Percentiles rank a stretch among this genome's conserved stretches.
phyloP scores from a whole-genome alignment of 2,888 invertebrate genomes.

The Leucania comma region DNA sequence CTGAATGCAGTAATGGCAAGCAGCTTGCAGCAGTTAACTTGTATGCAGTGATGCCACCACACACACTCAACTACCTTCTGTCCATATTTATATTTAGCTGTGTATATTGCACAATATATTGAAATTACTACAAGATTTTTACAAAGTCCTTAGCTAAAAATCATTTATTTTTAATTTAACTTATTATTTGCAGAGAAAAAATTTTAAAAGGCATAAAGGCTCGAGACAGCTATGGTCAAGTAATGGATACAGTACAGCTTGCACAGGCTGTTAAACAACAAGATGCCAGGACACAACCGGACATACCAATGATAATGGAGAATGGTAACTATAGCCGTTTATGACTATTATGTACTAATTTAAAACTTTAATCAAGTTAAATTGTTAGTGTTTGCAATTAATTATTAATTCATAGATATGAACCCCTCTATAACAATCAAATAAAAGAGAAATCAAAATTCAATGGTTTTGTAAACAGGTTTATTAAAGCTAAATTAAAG shows the following conservation, averaged over 20 bases:
- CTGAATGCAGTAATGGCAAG: too few relatives aligned
- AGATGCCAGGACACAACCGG: slow-evolving; percentile 78
- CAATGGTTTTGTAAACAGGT: too few relatives aligned
- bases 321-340: slow-evolving; percentile 33
- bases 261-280: slow-evolving; percentile 91
- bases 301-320: slow-evolving; percentile 84
- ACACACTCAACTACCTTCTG: too few relatives aligned
- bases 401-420: too few relatives aligned
- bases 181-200: slow-evolving; percentile 91
- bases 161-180: background rate
- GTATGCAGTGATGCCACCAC: too few relatives aligned
- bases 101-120: background rate
- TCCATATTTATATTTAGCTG: too few relatives aligned
- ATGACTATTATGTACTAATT: background rate
- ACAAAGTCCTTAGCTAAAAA: background rate
- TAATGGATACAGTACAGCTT: slow-evolving; percentile 94
- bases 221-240: slow-evolving; percentile 95
- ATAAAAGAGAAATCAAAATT: too few relatives aligned
- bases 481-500: too few relatives aligned
- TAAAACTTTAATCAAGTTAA: background rate
- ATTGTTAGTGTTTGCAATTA: too few relatives aligned
- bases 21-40: too few relatives aligned
- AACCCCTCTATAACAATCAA: too few relatives aligned
- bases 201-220: slow-evolving; percentile 94
- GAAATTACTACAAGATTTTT: too few relatives aligned